A percentile compares a stretch with the other conserved stretches of the same genome.
Evolutionary conservation across 2,888 invertebrate species (phyloP).

Genomic region (Clanis bilineata): DNA sequence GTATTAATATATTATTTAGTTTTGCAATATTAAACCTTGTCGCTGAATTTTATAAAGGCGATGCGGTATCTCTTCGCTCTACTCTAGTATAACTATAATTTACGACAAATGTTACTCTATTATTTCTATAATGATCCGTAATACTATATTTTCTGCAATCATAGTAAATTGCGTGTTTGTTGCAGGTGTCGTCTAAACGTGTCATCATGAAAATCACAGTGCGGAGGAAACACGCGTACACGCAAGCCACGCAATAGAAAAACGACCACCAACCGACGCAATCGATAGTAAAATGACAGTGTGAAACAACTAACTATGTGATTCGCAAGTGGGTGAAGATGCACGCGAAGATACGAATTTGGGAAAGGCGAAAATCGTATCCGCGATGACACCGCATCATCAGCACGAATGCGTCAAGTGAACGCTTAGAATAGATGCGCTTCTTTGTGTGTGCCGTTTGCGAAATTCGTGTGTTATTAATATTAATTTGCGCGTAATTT

Average conservation of each 20-base stretch:
- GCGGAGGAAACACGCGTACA: background rate
- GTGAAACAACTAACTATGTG: conserved; percentile 32
- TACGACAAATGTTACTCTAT: background rate
- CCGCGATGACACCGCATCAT: conserved; percentile 63
- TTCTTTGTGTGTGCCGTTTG: conserved; percentile 69
- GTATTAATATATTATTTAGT: background rate
- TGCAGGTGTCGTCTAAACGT: background rate
- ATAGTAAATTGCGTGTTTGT: background rate
- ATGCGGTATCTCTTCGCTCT: background rate
- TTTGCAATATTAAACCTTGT: background rate
- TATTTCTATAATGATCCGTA: background rate
- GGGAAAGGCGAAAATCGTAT: conserved; percentile 63
- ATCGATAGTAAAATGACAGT: background rate
- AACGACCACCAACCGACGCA: background rate
- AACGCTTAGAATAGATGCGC: conserved; percentile 57
- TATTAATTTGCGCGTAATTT: conserved; percentile 51
- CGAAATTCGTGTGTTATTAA: conserved; percentile 42
- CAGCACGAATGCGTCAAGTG: conserved; percentile 58
- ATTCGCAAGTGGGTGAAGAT: conserved; percentile 45
- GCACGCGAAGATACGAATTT: conserved; percentile 63
- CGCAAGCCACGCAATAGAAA: background rate
- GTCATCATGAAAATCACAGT: background rate
- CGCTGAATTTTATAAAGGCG: background rate
- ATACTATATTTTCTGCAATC: background rate
- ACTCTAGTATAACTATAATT: background rate